Evolutionary conservation across 2,888 invertebrate species (phyloP).

Genomic region (Nomada goodeniana): DNA sequence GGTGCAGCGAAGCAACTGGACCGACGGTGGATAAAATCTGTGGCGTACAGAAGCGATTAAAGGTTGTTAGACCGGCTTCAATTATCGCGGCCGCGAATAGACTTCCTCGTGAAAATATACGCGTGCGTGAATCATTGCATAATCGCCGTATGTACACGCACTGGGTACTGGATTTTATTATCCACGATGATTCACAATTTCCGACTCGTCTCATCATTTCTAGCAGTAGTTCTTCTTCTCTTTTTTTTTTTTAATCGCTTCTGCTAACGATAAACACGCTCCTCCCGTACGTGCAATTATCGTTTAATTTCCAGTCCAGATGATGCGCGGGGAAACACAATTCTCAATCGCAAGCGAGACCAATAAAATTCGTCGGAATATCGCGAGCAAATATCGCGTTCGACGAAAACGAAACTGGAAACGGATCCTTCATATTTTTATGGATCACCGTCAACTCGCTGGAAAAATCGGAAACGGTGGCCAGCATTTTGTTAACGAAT

Average conservation of each 20-base stretch:
- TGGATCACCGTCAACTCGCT: no score
- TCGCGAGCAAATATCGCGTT: no score
- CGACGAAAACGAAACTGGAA: no score
- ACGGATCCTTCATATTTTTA: no score
- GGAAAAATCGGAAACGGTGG: no score
- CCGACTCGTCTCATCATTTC: not conserved
- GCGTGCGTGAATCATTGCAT: conserved; percentile 23
- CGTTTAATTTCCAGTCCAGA: conserved; percentile 22
- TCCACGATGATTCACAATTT: conserved; percentile 22
- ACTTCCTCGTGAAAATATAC: not conserved
- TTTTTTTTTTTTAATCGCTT: not conserved
- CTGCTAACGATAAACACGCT: not conserved
- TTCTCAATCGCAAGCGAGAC: not conserved
- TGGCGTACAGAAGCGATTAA: not conserved
- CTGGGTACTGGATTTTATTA: not conserved
- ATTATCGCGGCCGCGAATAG: conserved; percentile 18
- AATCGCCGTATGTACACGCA: conserved; percentile 3
- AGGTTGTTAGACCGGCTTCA: conserved; percentile 20
- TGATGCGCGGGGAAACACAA: conserved; percentile 1
- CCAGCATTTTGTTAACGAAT: no score
- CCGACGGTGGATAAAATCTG: not conserved
- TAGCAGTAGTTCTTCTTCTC: not conserved
- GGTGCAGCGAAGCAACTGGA: not conserved
- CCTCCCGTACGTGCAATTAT: conserved; percentile 18
- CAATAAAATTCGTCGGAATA: not conserved